Percentiles rank a stretch among this genome's conserved stretches.
Evolutionary conservation across 1,140 invertebrate genomes (phyloP).

Genomic region (Oryctes rhinoceros): DNA sequence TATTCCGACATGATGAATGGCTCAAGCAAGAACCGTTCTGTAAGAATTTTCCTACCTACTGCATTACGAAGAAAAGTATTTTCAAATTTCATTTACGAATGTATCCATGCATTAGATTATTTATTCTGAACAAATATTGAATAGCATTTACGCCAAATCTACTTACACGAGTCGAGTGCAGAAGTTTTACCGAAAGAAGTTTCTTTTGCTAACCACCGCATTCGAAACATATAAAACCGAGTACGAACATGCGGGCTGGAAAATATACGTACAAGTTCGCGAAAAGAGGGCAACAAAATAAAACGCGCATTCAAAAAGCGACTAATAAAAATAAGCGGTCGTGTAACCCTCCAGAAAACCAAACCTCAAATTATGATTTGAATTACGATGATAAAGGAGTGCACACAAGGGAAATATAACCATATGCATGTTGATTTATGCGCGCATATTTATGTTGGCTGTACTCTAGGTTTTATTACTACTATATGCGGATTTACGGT

Average conservation of each 20-base stretch:
- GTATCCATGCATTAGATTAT: too few species aligned
- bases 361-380: slow-evolving; percentile 31
- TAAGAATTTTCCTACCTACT: too few species aligned
- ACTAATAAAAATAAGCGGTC: slow-evolving; percentile 27
- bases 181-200: slow-evolving; percentile 8
- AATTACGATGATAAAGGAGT: slow-evolving; percentile 28
- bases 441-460: neutral
- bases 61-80: too few species aligned
- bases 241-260: neutral
- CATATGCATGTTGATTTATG: slow-evolving; percentile 11
- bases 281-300: neutral
- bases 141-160: neutral
- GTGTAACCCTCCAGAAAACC: neutral
- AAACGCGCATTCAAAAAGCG: slow-evolving; percentile 15
- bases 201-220: neutral
- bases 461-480: slow-evolving; percentile 22
- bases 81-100: too few species aligned
- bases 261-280: neutral
- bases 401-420: slow-evolving; percentile 18
- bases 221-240: neutral
- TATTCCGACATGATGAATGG: too few species aligned
- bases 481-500: neutral
- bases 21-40: too few species aligned
- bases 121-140: too few species aligned
- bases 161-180: neutral